A percentile compares a stretch with the other conserved stretches of the same genome.
Conservation (phyloP, 2,113 vertebrate genomes). For the Formicarius rufipectus region DNA sequence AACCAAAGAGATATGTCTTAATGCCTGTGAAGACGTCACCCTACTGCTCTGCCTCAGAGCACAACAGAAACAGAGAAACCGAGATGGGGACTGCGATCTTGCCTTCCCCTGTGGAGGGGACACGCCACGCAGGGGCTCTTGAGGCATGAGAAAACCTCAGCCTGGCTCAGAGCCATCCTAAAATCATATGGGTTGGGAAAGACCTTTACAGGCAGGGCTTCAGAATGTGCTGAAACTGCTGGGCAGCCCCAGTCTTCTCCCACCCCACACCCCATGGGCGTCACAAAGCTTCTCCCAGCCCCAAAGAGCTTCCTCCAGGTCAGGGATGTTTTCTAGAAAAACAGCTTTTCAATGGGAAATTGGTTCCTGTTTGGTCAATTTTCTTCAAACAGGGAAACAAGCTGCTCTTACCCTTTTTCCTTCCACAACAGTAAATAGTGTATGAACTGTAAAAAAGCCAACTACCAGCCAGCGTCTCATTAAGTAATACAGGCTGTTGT, state of each 20-base stretch:
- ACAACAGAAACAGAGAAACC: neutral
- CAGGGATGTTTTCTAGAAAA: neutral
- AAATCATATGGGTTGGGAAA: neutral
- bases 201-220: neutral
- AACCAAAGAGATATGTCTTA: neutral
- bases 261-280: accelerated
- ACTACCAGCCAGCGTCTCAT: neutral
- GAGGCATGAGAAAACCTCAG: neutral
- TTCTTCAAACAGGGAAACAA: neutral
- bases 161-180: neutral
- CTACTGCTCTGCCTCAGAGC: neutral
- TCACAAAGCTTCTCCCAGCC: accelerated
- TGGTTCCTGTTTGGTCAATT: neutral
- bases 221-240: neutral
- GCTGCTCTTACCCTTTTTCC: neutral
- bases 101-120: neutral
- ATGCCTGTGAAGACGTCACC: neutral
- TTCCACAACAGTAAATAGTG: neutral
- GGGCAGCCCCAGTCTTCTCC: neutral
- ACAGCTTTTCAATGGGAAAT: neutral
- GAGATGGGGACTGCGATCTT: neutral
- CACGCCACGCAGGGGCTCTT: neutral
- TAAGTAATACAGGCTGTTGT: neutral
- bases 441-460: neutral
- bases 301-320: neutral